Evolutionary conservation across 1,140 invertebrate species (phyloP), one percentile per base, ranked within the genome.

Genomic region (Chymomyza costata): DNA sequence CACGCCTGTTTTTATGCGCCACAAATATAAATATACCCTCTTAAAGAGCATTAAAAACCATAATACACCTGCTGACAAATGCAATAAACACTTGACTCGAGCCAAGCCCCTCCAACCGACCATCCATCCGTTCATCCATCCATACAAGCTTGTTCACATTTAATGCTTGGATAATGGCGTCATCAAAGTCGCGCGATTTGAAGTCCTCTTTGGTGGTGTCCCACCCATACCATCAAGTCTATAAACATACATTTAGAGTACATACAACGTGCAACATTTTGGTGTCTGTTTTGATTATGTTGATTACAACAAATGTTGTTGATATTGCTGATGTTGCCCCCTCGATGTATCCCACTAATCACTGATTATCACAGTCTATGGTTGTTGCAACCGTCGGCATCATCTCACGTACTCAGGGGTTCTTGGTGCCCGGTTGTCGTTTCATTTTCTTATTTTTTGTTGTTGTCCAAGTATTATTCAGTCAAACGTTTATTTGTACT

Each of bases 401-500:
- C 40, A 17, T 46, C 54, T 59, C 62, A 56, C 58, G 52, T 65
- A 61, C 47, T 44, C 37, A n/a, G 41, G 30, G 19, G 37, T 30
- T 28, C n/a, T n/a, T n/a, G n/a, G n/a, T n/a, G n/a, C n/a, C n/a
- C n/a, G n/a, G n/a, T n/a, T n/a, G n/a, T n/a, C n/a, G n/a, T n/a
- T n/a, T n/a, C n/a, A n/a, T n/a, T n/a, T n/a, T n/a, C n/a, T n/a
- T n/a, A n/a, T n/a, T n/a, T 17, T 40, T 46, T 40, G 34, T 56
- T 18, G 40, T 40, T 11, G 13, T 38, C 19, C 32, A 30, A 30
- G 52, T 25, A 25, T 8, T 25, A 25, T 25, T 56, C 51, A 65
- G 52, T 63, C 65, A 64, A 74, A 66, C 63, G 64, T 76, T 78
- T 71, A 68, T 71, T 78, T 78, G 66, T 73, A 78, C 71, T 76